phyloP scores from a whole-genome alignment of 2,797 vertebrate genomes.

The Sebastolobus alascanus region DNA sequence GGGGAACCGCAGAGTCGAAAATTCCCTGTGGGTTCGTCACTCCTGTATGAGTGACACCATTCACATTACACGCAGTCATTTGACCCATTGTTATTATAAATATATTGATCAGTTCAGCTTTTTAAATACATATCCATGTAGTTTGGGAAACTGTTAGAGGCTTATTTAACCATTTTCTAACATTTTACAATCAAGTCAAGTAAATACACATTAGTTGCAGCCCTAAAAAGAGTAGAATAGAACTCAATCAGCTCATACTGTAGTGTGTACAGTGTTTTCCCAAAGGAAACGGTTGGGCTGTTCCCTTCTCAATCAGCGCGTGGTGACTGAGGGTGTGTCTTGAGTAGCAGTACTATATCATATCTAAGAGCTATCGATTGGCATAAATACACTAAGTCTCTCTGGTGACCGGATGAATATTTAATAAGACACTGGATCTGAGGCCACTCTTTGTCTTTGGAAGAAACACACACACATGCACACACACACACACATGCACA shows the following conservation, averaged over 20 bases:
- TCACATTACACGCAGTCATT: not conserved
- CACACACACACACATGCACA: constrained; percentile 3
- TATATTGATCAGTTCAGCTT: not conserved
- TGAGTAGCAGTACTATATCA: constrained; percentile 82
- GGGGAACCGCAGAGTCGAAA: no score
- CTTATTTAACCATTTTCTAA: not conserved
- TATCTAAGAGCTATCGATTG: constrained; percentile 92
- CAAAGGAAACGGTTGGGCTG: constrained; percentile 39
- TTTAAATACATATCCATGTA: not conserved
- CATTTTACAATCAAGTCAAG: not conserved
- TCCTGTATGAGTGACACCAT: not conserved
- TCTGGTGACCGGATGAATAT: constrained; percentile 86
- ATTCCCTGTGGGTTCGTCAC: no score
- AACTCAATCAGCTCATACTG: constrained; percentile 17
- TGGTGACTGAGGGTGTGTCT: constrained; percentile 75
- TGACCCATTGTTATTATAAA: not conserved
- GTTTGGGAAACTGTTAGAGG: not conserved
- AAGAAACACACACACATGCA: constrained; percentile 39
- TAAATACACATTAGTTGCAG: constrained; percentile 1
- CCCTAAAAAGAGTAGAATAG: constrained; percentile 2
- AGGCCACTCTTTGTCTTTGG: constrained; percentile 68
- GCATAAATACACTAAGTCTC: constrained; percentile 83
- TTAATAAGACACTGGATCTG: constrained; percentile 85
- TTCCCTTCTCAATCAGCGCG: constrained; percentile 64
- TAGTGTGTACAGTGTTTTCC: constrained; percentile 21